phyloP scores from a whole-genome alignment of 2,113 vertebrate species.

The Nothoprocta perdicaria region DNA sequence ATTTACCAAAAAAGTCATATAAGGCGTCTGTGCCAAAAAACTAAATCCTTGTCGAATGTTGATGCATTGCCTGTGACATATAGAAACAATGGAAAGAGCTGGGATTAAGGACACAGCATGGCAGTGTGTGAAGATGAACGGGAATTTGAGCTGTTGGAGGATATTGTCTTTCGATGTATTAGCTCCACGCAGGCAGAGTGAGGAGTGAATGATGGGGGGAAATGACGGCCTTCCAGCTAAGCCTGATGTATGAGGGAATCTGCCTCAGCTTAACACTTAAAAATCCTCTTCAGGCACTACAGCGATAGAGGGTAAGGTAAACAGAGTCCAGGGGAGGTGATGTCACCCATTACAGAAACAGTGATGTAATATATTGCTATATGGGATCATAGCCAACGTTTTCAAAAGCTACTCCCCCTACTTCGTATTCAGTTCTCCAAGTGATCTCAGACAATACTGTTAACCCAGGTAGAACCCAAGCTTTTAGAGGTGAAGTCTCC shows the following conservation, averaged over 20 bases:
- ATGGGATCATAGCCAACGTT: neutral
- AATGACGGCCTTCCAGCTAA: neutral
- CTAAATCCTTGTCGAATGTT: neutral
- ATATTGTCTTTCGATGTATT: neutral
- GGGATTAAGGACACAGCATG: neutral
- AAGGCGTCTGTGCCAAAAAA: neutral
- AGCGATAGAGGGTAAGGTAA: neutral
- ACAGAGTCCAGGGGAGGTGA: neutral
- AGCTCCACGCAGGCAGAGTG: neutral
- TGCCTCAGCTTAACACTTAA: neutral
- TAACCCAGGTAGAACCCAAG: neutral
- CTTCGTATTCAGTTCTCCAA: neutral
- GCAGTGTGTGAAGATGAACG: neutral
- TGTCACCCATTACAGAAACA: neutral
- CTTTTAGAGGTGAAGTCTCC: neutral
- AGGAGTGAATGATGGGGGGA: neutral
- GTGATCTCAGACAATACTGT: neutral
- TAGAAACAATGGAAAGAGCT: neutral
- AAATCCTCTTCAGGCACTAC: neutral
- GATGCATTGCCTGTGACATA: neutral
- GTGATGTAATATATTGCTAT: neutral
- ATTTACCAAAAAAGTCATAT: neutral
- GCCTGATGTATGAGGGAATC: neutral
- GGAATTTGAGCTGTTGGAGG: neutral
- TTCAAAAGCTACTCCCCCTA: neutral